Percentiles rank a stretch among this genome's conserved stretches.
These are phyloP conservation scores for Esox niger DNA, from an alignment of 2,113 vertebrate species.

Conservation along the genomic window DNA sequence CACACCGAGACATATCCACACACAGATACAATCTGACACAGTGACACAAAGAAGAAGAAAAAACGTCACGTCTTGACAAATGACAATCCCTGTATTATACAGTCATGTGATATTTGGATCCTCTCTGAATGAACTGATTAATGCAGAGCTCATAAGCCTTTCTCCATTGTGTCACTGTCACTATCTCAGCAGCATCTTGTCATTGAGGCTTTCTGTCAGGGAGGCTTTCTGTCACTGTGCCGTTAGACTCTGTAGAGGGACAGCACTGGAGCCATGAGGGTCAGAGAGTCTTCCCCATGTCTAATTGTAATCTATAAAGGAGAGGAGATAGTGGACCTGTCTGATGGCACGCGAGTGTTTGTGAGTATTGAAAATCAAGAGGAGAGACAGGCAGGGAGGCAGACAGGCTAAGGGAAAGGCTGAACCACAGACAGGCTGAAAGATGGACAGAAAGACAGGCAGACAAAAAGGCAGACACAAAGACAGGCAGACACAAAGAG, in stretches of 20 bases:
- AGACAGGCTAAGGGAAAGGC: background rate
- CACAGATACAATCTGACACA: background rate
- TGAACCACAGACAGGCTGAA: no score
- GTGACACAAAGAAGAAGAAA: no score
- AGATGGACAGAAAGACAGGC: background rate
- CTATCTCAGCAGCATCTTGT: background rate
- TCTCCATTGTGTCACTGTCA: background rate
- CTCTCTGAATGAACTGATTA: conserved; percentile 55
- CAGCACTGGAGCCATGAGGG: background rate
- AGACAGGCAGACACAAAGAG: background rate
- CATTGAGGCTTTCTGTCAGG: conserved; percentile 43
- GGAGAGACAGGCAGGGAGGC: background rate
- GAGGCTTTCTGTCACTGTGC: conserved; percentile 13
- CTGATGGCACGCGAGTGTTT: conserved; percentile 26
- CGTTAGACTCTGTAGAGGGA: background rate
- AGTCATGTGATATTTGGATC: conserved; percentile 27
- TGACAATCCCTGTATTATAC: background rate
- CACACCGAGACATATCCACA: background rate
- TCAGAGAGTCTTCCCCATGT: background rate
- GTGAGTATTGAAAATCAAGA: conserved; percentile 34
- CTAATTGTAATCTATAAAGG: conserved; percentile 25
- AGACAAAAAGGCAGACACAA: background rate
- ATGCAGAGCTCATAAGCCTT: conserved; percentile 56
- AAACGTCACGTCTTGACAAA: no score
- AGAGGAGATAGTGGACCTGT: conserved; percentile 23